A percentile compares a stretch with the other conserved stretches of the same genome.
Conservation (phyloP, 2,888 invertebrate species). For the Tenthredo amoena region DNA sequence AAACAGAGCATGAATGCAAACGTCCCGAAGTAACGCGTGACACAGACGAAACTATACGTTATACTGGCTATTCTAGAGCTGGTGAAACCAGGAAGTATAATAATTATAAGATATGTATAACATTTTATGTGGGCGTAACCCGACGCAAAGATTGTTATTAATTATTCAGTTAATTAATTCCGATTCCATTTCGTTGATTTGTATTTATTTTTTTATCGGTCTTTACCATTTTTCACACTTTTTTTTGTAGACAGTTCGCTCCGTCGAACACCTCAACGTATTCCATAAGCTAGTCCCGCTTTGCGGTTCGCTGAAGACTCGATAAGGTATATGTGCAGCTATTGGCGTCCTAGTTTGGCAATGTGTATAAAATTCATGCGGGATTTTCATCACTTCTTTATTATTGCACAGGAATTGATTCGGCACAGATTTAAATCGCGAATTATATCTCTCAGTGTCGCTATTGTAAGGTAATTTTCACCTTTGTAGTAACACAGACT, state of each 20-base stretch:
- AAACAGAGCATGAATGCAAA: slow-evolving; percentile 75
- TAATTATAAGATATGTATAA: background rate
- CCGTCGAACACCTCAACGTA: background rate
- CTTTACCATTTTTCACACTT: background rate
- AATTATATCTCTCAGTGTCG: background rate
- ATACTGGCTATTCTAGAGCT: background rate
- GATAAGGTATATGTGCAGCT: background rate
- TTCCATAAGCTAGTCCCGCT: background rate
- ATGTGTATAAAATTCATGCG: background rate
- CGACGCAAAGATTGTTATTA: background rate
- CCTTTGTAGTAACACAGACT: background rate
- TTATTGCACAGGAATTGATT: slow-evolving; percentile 38
- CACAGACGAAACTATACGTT: background rate
- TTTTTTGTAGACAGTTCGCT: background rate
- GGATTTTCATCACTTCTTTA: slow-evolving; percentile 31
- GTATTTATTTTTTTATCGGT: background rate
- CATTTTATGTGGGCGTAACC: background rate
- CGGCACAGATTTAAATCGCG: slow-evolving; percentile 7
- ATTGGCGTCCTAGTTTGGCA: slow-evolving; percentile 20
- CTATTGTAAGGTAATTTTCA: slow-evolving; percentile 34
- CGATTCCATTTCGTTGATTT: background rate
- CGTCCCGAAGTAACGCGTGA: slow-evolving; percentile 56
- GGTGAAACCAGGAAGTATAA: slow-evolving; percentile 71
- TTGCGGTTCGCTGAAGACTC: background rate
- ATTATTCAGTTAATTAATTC: background rate